Base-by-base conservation (phyloP, 2,113 vertebrate species). In the Malurus elegans region DNA sequence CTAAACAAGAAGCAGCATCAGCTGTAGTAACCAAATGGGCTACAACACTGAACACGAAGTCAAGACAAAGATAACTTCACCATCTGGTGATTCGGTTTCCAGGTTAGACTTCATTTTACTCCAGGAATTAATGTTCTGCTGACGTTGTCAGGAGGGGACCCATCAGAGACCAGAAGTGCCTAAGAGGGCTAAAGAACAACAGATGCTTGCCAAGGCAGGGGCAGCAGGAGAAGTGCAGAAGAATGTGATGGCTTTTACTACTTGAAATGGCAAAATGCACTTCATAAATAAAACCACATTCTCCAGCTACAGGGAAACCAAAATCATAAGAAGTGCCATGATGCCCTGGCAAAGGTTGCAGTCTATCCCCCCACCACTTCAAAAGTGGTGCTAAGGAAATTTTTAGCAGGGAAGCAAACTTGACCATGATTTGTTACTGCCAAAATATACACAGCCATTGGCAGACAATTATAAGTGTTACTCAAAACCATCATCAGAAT, bases 371-470 rank as follows among this genome's bases (percentile, higher is more conserved):
- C 7, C 29, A 7, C 36, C 0, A 0, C 85, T 89, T 42, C 50
- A 82, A 80, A 90, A 87, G 70, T 13, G 1, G 72, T 8, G 54
- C 61, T 75, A 4, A 74, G 81, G 87, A 92, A 81, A 82, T 74
- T 92, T 85, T 83, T 64, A 92, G 70, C 45, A 42, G 70, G 76
- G 73, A 94, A 85, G 56, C 36, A 78, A 88, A 71, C 44, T 93
- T 56, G 51, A n/a, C 64, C 89, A 32, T 17, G 62, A 70, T 80
- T 74, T 66, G 36, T 79, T 88, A 51, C 57, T 95, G 95, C 93
- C 86, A 92, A 95, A 95, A 91, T 82, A 87, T 10, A 96, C 95
- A 93, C 24, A 91, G 61, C 34, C 70, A 44, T 74, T 96, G 90
- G 94, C 95, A 96, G 74, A 58, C 81, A 91, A 73, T 90, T 95